These are phyloP conservation scores for Ceriagrion tenellum DNA, from an alignment of 2,888 invertebrate genomes.

Conservation along the genomic window DNA sequence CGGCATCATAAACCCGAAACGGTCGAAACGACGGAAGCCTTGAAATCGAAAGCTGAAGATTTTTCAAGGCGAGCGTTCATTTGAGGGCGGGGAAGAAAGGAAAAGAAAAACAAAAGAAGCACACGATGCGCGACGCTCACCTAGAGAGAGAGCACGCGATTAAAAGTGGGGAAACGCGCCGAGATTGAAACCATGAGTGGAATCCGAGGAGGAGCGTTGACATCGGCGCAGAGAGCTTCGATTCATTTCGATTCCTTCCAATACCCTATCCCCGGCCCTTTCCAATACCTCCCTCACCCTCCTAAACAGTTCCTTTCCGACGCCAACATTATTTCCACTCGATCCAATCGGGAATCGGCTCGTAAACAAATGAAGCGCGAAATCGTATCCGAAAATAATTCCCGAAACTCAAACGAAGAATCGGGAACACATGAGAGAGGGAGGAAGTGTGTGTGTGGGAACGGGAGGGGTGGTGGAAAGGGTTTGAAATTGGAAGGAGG, in stretches of 20 bases:
- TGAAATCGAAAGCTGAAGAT: no score
- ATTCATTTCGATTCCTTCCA: neutral
- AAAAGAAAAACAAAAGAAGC: no score
- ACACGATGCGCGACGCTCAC: neutral
- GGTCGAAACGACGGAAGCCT: no score
- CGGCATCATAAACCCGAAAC: no score
- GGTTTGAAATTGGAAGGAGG: constrained; percentile 64
- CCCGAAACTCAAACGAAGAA: neutral
- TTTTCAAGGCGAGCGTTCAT: no score
- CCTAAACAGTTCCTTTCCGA: neutral
- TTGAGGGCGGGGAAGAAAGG: no score
- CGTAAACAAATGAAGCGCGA: constrained; percentile 24
- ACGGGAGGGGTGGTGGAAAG: no score
- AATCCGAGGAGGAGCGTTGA: neutral
- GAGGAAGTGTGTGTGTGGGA: neutral
- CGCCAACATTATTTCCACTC: constrained; percentile 39
- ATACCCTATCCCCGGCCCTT: neutral
- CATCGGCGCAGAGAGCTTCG: neutral
- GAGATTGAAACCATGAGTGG: neutral
- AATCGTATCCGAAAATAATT: constrained; percentile 37
- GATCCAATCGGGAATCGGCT: constrained; percentile 33
- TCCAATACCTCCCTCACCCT: neutral
- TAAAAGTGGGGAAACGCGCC: neutral
- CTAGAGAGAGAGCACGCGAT: neutral
- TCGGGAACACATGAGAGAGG: constrained; percentile 3